phyloP scores from a whole-genome alignment of 2,888 invertebrate species.

The Dryadula phaetusa region DNA sequence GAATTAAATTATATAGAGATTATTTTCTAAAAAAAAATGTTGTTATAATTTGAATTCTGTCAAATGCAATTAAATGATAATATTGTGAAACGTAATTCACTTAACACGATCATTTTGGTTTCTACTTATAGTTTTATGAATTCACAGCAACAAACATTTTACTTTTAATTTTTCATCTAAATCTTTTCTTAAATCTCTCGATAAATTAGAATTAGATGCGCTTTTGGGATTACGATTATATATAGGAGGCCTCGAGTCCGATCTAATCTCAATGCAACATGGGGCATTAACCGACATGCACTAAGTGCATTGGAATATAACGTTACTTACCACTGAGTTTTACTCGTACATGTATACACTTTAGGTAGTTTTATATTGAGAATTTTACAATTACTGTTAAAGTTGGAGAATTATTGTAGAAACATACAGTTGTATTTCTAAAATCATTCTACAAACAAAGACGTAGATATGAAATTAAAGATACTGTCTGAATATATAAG shows the following conservation, averaged over 20 bases:
- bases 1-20: too few relatives aligned
- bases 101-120: too few relatives aligned
- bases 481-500: not conserved
- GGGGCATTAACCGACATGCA: conserved; percentile 22
- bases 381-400: not conserved
- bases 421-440: not conserved
- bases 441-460: not conserved
- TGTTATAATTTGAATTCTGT: too few relatives aligned
- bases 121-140: not conserved
- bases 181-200: not conserved
- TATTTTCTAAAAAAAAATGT: too few relatives aligned
- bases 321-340: conserved; percentile 3
- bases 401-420: not conserved
- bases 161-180: not conserved
- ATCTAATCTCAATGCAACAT: conserved; percentile 26
- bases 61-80: too few relatives aligned
- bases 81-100: too few relatives aligned
- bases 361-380: not conserved
- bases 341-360: not conserved
- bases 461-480: not conserved
- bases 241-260: conserved; percentile 23
- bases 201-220: conserved; percentile 23
- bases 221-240: conserved; percentile 25
- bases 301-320: conserved; percentile 25
- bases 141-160: not conserved